Evolutionary conservation across 2,113 vertebrate species (phyloP).

Genomic region (Leucosticte australis): DNA sequence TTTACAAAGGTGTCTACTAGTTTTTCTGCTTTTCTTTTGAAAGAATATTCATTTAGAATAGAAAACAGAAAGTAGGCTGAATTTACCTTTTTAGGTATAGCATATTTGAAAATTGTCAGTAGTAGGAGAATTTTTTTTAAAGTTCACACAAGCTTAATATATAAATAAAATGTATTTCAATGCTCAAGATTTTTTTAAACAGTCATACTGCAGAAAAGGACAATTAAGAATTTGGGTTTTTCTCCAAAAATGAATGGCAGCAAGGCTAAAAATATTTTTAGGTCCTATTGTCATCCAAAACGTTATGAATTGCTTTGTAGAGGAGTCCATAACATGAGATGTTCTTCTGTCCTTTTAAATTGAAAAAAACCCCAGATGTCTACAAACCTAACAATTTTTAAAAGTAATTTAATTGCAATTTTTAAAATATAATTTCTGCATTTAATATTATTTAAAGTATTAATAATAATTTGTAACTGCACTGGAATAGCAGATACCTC

Average conservation of each 20-base stretch:
- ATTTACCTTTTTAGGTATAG: background rate
- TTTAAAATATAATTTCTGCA: background rate
- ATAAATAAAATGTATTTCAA: background rate
- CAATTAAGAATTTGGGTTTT: background rate
- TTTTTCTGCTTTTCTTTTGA: background rate
- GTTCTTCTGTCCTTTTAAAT: background rate
- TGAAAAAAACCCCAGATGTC: background rate
- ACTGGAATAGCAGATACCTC: background rate
- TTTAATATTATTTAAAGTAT: background rate
- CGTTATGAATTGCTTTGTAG: background rate
- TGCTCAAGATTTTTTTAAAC: background rate
- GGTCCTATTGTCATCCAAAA: background rate
- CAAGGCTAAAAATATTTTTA: background rate
- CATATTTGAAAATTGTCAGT: background rate
- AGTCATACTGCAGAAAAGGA: background rate
- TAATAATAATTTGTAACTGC: background rate
- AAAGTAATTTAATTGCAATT: background rate
- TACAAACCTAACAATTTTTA: background rate
- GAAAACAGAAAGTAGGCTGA: background rate
- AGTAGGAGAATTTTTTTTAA: background rate
- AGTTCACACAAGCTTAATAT: background rate
- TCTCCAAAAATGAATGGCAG: background rate
- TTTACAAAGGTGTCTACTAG: background rate
- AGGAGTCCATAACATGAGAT: background rate
- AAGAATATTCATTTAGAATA: background rate